Conservation (phyloP, 2,113 vertebrate species). For the Peromyscus maniculatus region DNA sequence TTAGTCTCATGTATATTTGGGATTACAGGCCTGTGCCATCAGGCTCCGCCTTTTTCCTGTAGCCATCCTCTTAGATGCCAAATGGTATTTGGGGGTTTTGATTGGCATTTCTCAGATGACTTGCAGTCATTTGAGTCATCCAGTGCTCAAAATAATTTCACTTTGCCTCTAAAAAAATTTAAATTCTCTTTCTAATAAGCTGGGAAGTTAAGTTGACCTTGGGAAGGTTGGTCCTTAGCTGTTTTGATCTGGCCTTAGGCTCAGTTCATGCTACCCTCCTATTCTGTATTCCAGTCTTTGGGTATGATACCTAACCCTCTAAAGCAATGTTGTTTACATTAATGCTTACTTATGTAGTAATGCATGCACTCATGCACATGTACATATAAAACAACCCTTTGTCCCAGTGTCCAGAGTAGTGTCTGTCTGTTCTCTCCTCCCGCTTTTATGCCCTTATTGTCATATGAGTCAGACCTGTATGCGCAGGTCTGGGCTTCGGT, state of each 20-base stretch:
- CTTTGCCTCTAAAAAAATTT: not conserved
- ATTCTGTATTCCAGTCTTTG: not conserved
- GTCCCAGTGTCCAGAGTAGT: not conserved
- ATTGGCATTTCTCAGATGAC: slow-evolving; percentile 15
- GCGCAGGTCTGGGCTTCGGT: not conserved
- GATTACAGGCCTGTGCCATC: not conserved
- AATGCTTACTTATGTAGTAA: not conserved
- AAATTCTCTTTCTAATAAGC: not conserved
- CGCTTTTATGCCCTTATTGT: not conserved
- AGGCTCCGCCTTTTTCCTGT: not conserved
- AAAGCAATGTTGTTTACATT: slow-evolving; percentile 27
- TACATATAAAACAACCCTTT: not conserved
- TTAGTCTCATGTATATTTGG: not conserved
- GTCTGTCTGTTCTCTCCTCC: not conserved
- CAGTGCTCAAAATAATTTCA: slow-evolving; percentile 36
- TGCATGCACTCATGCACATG: not conserved
- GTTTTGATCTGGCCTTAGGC: not conserved
- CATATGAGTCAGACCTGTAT: not conserved
- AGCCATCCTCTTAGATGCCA: not conserved
- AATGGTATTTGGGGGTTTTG: not conserved
- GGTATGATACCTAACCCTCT: not conserved
- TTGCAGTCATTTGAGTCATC: not conserved
- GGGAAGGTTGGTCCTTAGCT: not conserved
- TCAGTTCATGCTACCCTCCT: not conserved
- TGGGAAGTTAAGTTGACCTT: not conserved